Base-by-base conservation (phyloP, 2,888 invertebrate species). In the Plebejus anna region DNA sequence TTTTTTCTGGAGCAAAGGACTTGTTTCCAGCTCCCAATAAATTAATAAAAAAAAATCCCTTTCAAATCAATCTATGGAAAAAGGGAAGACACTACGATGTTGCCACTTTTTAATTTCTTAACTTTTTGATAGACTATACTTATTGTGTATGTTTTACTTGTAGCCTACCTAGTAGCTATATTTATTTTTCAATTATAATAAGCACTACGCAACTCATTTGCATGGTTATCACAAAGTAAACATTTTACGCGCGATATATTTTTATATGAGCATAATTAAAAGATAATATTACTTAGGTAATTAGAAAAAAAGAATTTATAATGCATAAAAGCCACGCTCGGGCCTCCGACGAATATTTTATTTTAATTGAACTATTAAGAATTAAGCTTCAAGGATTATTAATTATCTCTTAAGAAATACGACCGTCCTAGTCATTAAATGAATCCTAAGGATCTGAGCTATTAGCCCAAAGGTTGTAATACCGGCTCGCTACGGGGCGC, bases 401-500 rank as follows among this genome's bases (percentile, higher is more conserved):
- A 61, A 61, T 61, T 61, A 2, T 61, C 61, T 28, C 61, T 22
- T 9, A 22, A 61, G 61, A 61, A 61, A 28, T 66, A 36, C 66
- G 32, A 32, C 66, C 66, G 55, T 32, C 55, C 51, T 55, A 55
- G 73, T 73, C 55, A 73, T 73, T 73, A 51, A 7, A 73, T 13
- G 38, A 16, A 51, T 73, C 47, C 38, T 73, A 36, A 73, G 73
- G 51, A 55, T 51, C 73, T 28, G 51, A 73, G 73, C 73, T 73
- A 55, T 51, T 32, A 73, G 73, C 73, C 73, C 32, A 51, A 42
- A 73, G 73, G 51, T 55, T 55, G 51, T 55, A 73, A 73, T 73
- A 55, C 73, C 32, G 73, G 73, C 73, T 73, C 75, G 51, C 75
- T 16, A 51, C 75, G 75, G 75, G 77, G 77, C 83, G 85, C 87